Evolutionary conservation across 2,797 vertebrate species (phyloP), one percentile per base, ranked within the genome.

Genomic region (Sebastolobus alascanus): DNA sequence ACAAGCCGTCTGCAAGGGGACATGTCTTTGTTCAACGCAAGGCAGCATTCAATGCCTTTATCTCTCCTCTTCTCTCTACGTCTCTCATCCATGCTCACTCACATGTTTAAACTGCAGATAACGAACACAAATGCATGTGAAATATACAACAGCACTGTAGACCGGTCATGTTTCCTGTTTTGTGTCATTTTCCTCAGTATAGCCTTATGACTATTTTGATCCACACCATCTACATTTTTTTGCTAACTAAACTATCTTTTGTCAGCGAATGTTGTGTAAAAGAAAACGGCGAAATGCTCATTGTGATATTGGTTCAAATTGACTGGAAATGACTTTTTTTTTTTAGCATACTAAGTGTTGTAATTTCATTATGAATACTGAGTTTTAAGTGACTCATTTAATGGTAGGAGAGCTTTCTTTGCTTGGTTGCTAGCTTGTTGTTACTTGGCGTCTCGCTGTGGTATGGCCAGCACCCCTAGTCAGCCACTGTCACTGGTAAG

Each of bases 1-100:
- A 92, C 89, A 91, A 92, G 92, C 89, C 80, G 65, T 90, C 79
- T 89, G 83, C 75, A 82, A 78, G 75, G 73, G 71, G 78, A 68
- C 70, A 27, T 5, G 68, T 82, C 77, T 91, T 85, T 79, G 75
- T 91, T 85, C 75, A 88, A 83, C 85, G 77, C 73, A 38, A 81
- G 59, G 75, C 70, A 25, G 76, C 75, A 38, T 83, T 86, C 83
- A 35, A 43, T 14, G 54, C 68, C 76, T 88, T 74, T 56, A 61
- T 73, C 56, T 63, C 66, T 58, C 52, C 64, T 63, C 40, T 64
- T 3, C 71, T 52, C 46, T 76, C 35, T 2, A 22, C 31, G 75
- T 76, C 67, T 69, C 27, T 75, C 61, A 22, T 16, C 35, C 14
- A 6, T 20, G 40, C 43, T 71, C 72, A 20, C 55, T 77, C 50